phyloP scores from a whole-genome alignment of 2,888 invertebrate species.

The Amblyjoppa fuscipennis region DNA sequence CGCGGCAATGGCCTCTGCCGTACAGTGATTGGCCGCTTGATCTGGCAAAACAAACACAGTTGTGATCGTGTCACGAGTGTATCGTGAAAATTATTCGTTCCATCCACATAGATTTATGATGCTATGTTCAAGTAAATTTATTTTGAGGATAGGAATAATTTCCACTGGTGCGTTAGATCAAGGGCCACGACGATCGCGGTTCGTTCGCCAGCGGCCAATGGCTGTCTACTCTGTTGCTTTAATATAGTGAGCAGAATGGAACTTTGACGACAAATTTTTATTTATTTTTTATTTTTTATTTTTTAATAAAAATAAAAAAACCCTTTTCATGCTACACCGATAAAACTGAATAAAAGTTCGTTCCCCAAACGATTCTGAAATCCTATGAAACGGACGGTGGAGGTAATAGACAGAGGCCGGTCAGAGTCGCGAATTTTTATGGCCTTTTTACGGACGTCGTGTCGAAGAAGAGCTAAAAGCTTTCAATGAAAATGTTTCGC shows the following conservation, averaged over 20 bases:
- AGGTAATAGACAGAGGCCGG: conserved; percentile 7
- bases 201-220: no score
- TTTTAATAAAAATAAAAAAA: neutral
- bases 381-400: conserved; percentile 16
- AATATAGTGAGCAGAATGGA: no score
- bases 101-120: no score
- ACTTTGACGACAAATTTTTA: no score
- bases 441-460: neutral
- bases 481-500: neutral
- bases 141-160: no score
- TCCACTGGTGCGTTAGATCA: no score
- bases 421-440: conserved; percentile 20
- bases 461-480: neutral
- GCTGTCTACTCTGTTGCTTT: no score
- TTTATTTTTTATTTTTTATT: no score
- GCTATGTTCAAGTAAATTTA: no score
- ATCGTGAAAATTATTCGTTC: neutral
- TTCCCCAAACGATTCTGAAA: neutral
- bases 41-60: neutral
- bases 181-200: no score
- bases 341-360: conserved; percentile 33
- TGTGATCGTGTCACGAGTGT: neutral
- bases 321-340: neutral
- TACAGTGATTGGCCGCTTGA: neutral
- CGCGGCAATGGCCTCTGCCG: neutral